Evolutionary conservation across 2,797 vertebrate species (phyloP), one percentile per base, ranked within the genome.

Genomic region (Aratinga solstitialis): DNA sequence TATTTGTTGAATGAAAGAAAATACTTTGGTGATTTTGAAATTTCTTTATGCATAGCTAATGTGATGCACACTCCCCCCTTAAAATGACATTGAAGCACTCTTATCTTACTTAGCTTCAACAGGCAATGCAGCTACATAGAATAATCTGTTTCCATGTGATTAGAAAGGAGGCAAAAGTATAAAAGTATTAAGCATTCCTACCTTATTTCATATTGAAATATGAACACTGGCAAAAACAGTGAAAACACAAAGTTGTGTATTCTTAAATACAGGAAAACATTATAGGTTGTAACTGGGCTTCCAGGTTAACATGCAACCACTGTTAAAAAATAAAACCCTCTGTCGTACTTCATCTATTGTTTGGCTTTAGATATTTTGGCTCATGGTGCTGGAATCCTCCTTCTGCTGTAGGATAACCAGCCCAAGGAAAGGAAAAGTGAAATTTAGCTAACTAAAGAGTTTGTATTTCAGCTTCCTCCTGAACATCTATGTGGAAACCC

Each of bases 11-110:
- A 81, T 38, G 40, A 67, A 53, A 58, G 2, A 75, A 58, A 58
- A 38, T 51, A 4, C 6, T 63, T 34, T 32, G 0, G 15, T 5
- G 1, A 67, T 42, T 90, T 74, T 78, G 18, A 30, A 32, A 45
- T 66, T 51, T 43, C 10, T 68, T 45, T 42, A 47, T 7, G 6
- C 38, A 17, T 58, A 34, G 27, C 11, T 72, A 90, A 43, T 30
- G 5, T 4, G 4, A 66, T 4, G 27, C 3, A 5, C 16, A 15
- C 0, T 0, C 0, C 3, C 26, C 61, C 22, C 12, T 67, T 63
- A 67, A 77, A 85, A 76, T 36, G 2, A 17, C 4, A 19, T 43
- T 84, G 7, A 24, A 12, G 4, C 27, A 66, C 30, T 27, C 18
- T 73, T 26, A 73, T 51, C 2, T 53, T 45, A 38, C 65, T 36